These are phyloP conservation scores for Megalops cyprinoides DNA, from an alignment of 2,797 vertebrate species.

Conservation along the genomic window DNA sequence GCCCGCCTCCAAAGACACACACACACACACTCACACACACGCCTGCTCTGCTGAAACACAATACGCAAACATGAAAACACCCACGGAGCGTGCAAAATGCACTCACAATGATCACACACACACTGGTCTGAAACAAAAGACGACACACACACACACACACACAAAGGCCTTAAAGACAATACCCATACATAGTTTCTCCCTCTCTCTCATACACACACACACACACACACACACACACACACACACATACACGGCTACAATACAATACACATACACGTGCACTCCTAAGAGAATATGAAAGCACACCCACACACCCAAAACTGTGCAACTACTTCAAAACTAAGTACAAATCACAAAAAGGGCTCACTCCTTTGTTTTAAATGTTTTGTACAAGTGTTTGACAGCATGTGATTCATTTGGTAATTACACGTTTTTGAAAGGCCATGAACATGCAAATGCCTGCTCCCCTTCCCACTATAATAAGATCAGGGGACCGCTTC, in stretches of 20 bases:
- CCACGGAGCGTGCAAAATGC: background rate
- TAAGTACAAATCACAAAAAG: background rate
- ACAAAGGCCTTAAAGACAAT: slow-evolving; percentile 28
- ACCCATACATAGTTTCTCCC: background rate
- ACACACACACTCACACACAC: slow-evolving; percentile 33
- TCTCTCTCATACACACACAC: slow-evolving; percentile 6
- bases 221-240: slow-evolving; percentile 7
- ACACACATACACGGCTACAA: background rate
- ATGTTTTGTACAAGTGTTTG: slow-evolving; percentile 54
- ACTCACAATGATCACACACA: background rate
- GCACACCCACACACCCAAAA: too few relatives aligned
- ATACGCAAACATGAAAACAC: background rate
- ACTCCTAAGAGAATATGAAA: background rate
- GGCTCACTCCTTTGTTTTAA: slow-evolving; percentile 26
- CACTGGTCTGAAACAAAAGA: background rate
- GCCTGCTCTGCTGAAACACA: slow-evolving; percentile 23
- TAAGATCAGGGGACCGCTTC: slow-evolving; percentile 44
- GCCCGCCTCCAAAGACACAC: slow-evolving; percentile 50
- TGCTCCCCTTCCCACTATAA: slow-evolving; percentile 52
- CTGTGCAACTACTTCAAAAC: too few relatives aligned
- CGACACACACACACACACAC: slow-evolving; percentile 25
- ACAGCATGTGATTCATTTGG: slow-evolving; percentile 61
- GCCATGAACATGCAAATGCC: slow-evolving; percentile 25
- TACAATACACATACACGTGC: background rate
- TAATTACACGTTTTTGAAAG: slow-evolving; percentile 38